Evolutionary conservation across 1,140 invertebrate genomes (phyloP).

Genomic region (Pseudobourletiella spinata): DNA sequence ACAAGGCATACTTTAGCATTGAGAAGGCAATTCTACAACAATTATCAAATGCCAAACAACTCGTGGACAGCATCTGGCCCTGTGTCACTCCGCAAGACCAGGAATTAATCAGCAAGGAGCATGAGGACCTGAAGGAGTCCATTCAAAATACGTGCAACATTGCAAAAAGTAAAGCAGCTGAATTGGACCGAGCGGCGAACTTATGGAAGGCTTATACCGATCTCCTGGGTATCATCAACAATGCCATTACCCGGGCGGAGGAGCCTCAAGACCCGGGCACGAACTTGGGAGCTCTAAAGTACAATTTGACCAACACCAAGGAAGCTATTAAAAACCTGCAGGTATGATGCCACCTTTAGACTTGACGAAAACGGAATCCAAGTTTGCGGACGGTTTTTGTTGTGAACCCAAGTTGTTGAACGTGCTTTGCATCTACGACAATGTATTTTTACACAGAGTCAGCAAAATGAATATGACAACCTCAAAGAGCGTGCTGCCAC

Average conservation of each 20-base stretch:
- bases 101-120: constrained; percentile 66
- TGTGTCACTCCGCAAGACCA: constrained; percentile 67
- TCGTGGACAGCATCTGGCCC: constrained; percentile 76
- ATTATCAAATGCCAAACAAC: constrained; percentile 69
- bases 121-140: constrained; percentile 64
- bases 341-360: no score
- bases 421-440: no score
- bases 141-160: constrained; percentile 71
- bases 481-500: constrained; percentile 56
- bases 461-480: constrained; percentile 53
- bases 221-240: constrained; percentile 61
- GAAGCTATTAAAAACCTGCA: constrained; percentile 67
- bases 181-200: constrained; percentile 64
- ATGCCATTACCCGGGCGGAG: constrained; percentile 59
- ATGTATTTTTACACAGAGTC: no score
- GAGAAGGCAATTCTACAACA: constrained; percentile 66
- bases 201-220: constrained; percentile 71
- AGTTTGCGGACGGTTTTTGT: no score
- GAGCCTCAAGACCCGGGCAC: constrained; percentile 65
- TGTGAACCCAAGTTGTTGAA: no score
- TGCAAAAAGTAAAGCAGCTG: constrained; percentile 62
- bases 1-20: constrained; percentile 65
- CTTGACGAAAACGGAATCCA: no score
- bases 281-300: constrained; percentile 63
- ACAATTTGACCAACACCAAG: constrained; percentile 68